phyloP scores from a whole-genome alignment of 2,888 invertebrate genomes.

The Eupithecia abbreviata region DNA sequence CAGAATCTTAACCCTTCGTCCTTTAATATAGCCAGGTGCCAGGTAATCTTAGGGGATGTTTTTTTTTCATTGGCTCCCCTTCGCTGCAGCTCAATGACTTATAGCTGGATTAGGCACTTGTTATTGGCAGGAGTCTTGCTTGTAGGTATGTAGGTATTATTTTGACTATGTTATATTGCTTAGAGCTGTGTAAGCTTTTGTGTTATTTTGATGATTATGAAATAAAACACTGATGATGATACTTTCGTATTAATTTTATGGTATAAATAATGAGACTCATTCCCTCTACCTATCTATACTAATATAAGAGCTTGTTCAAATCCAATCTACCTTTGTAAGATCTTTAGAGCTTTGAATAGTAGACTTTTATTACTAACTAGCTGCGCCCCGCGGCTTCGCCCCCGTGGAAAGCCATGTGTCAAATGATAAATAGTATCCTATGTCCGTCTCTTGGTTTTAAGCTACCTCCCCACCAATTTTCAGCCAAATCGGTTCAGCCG shows the following conservation, averaged over 20 bases:
- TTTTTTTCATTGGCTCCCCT: background rate
- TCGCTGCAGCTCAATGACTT: constrained; percentile 1
- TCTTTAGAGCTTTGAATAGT: too few species aligned
- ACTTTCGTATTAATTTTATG: background rate
- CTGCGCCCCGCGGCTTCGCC: too few species aligned
- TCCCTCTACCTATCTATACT: too few species aligned
- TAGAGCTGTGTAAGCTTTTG: background rate
- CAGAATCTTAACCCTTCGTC: background rate
- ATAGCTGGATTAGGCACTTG: background rate
- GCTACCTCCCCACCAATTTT: too few species aligned
- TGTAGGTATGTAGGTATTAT: background rate
- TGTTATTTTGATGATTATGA: background rate
- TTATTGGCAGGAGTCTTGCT: constrained; percentile 12
- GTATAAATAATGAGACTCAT: too few species aligned
- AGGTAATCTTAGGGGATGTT: constrained; percentile 9
- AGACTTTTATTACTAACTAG: too few species aligned
- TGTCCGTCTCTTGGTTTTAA: too few species aligned
- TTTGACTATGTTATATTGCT: background rate
- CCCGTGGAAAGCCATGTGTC: too few species aligned
- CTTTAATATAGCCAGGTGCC: constrained; percentile 3
- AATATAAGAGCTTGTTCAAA: too few species aligned
- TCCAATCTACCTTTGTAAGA: too few species aligned
- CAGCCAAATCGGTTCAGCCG: too few species aligned
- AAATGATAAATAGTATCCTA: too few species aligned
- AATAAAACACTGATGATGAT: background rate